Conservation (phyloP, 2,113 vertebrate species). For the Siniperca knerii region DNA sequence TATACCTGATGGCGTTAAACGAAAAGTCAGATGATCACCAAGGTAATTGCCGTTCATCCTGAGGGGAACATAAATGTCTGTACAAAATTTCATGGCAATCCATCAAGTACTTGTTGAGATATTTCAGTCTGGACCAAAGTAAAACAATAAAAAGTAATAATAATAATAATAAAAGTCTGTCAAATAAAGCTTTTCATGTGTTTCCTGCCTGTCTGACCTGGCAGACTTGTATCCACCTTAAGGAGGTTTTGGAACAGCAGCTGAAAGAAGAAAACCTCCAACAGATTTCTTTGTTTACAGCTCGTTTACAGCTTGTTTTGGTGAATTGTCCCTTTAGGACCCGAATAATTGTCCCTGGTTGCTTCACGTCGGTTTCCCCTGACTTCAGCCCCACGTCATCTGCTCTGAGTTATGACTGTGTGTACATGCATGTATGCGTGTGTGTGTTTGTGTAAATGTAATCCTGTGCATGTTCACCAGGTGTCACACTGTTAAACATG, state of each 20-base stretch:
- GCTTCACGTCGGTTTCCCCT: not conserved
- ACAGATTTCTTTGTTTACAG: conserved; percentile 39
- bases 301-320: conserved; percentile 40
- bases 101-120: no score
- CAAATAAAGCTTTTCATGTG: not conserved
- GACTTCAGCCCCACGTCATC: conserved; percentile 22
- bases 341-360: conserved; percentile 14
- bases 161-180: no score
- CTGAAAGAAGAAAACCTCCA: conserved; percentile 3
- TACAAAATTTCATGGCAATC: no score
- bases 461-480: conserved; percentile 29
- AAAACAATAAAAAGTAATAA: no score
- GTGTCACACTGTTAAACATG: conserved; percentile 18
- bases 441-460: conserved; percentile 11
- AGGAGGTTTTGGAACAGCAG: not conserved
- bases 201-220: not conserved
- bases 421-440: not conserved
- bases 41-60: no score
- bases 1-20: no score
- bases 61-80: no score
- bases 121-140: no score
- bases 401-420: conserved; percentile 43
- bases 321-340: conserved; percentile 49
- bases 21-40: no score
- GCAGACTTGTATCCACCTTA: not conserved